Base-by-base conservation (phyloP, 2,797 vertebrate genomes). In the Botia almorhae region DNA sequence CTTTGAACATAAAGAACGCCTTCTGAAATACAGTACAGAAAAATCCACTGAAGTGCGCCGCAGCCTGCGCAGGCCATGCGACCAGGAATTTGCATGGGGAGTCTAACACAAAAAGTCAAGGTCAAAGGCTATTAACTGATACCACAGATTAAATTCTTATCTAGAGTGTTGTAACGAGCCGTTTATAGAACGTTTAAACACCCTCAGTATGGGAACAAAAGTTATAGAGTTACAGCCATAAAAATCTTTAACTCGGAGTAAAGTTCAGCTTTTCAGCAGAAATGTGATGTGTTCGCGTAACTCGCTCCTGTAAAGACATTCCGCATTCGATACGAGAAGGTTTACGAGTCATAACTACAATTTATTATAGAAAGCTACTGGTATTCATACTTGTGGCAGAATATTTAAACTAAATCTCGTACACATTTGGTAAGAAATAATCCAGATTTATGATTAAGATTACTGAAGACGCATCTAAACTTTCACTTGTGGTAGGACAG, bases 41-140 rank as follows among this genome's bases (percentile, higher is more conserved):
- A 23, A 26, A 19, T 58, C 10, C 19, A 11, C n/a, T 23, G 8
- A 10, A 58, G 11, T 0, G 0, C 19, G 12, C 12, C n/a, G n/a
- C n/a, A n/a, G n/a, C n/a, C n/a, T n/a, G n/a, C n/a, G 10, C 23
- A 46, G 29, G 36, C 11, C 2, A 33, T 12, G 4, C 0, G 1
- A 48, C 23, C 58, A 13, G 63, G 33, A 65, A 65, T 65, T 65
- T 36, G 33, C 63, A 65, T n/a, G 16, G 61, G 29, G 61, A 8
- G 29, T 63, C 13, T 5, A 26, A 26, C 23, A 29, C 23, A 14
- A 43, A 43, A 63, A 19, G 3, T 26, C 56, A 70, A 70, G 76
- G 76, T 63, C 76, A 63, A 39, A 17, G 2, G 76, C 55, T 33
- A 39, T 43, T 69, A 10, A 46, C 16, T 63, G 56, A 70, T 23